These are phyloP conservation scores for Hymenochirus boettgeri DNA, from an alignment of 2,113 vertebrate species.

Conservation along the genomic window DNA sequence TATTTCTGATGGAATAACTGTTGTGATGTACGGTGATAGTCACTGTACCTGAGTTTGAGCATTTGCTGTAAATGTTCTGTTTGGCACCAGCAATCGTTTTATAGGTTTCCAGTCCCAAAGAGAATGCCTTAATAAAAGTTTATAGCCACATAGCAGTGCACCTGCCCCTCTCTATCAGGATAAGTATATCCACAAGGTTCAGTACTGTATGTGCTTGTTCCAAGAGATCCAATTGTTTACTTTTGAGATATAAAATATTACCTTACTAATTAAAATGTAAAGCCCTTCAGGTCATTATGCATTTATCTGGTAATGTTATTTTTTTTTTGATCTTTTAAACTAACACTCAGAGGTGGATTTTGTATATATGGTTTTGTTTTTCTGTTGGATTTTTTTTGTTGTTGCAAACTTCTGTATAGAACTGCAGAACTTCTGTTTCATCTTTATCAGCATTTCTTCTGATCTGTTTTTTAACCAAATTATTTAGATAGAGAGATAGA, in stretches of 20 bases:
- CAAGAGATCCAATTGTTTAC: not conserved
- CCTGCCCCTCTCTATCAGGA: constrained; percentile 38
- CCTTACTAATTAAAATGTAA: too few relatives aligned
- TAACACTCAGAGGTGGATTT: too few relatives aligned
- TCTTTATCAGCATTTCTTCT: too few relatives aligned
- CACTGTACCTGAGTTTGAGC: constrained; percentile 48
- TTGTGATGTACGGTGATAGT: constrained; percentile 45
- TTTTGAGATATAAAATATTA: not conserved
- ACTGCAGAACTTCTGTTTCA: too few relatives aligned
- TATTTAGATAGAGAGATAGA: too few relatives aligned
- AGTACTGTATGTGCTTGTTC: not conserved
- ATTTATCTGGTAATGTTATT: too few relatives aligned
- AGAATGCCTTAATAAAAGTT: constrained; percentile 18
- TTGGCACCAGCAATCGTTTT: not conserved
- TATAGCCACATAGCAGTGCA: not conserved
- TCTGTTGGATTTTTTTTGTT: too few relatives aligned
- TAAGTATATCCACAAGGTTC: not conserved
- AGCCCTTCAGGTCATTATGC: too few relatives aligned
- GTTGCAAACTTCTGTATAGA: too few relatives aligned
- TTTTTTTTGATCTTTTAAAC: too few relatives aligned
- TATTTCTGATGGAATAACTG: constrained; percentile 44
- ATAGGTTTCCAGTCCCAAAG: not conserved
- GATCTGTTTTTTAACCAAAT: too few relatives aligned
- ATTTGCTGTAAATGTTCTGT: constrained; percentile 2
- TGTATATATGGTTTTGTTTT: too few relatives aligned